Conservation (phyloP, 1,140 invertebrate species). For the Bradysia coprophila region DNA sequence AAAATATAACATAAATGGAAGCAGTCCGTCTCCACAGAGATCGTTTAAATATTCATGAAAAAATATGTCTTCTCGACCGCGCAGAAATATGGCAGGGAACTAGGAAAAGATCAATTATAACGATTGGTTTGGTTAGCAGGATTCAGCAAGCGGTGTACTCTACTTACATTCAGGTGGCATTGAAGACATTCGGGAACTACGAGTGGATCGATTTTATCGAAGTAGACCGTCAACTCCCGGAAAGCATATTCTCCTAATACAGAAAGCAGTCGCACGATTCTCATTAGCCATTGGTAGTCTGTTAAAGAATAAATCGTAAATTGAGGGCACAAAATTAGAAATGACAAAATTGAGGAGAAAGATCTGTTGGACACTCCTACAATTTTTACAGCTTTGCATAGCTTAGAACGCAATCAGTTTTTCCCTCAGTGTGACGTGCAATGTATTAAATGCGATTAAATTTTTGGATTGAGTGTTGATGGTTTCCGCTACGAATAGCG, state of each 20-base stretch:
- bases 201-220: constrained; percentile 12
- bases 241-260: constrained; percentile 21
- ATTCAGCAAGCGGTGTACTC: too few relatives aligned
- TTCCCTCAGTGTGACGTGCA: too few relatives aligned
- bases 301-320: too few relatives aligned
- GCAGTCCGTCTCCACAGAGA: constrained; percentile 13
- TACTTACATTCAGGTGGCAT: constrained; percentile 12
- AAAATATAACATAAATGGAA: constrained; percentile 17
- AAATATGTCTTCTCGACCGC: constrained; percentile 16
- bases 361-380: too few relatives aligned
- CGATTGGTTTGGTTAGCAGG: neutral
- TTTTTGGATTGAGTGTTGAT: too few relatives aligned
- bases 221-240: constrained; percentile 18
- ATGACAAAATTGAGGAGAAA: too few relatives aligned
- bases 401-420: neutral
- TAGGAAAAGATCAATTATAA: constrained; percentile 4
- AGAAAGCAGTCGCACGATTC: constrained; percentile 14
- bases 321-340: too few relatives aligned
- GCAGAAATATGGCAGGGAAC: constrained; percentile 14
- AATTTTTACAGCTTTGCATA: too few relatives aligned
- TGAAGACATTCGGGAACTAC: constrained; percentile 13
- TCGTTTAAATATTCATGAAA: constrained; percentile 20
- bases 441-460: too few relatives aligned
- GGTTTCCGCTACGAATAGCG: too few relatives aligned
- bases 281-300: constrained; percentile 17